A percentile compares a stretch with the other conserved stretches of the same genome.
These are phyloP conservation scores for Drosophila micromelanica DNA, from an alignment of 1,140 invertebrate genomes.

Conservation along the genomic window DNA sequence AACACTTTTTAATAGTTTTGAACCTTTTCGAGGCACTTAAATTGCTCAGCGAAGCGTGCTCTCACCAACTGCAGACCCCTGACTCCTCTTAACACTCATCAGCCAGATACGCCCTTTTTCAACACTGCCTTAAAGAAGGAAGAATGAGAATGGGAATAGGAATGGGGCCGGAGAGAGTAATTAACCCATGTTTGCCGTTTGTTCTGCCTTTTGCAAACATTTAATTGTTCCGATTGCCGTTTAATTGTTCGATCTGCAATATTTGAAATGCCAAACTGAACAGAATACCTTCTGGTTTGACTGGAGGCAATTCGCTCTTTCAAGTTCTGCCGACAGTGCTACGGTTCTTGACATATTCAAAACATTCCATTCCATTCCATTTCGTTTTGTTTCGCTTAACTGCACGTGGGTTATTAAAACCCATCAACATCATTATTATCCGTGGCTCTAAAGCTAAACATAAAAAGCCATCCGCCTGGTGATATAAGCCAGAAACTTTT, in stretches of 20 bases:
- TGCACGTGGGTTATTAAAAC: conserved; percentile 60
- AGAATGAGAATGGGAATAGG: conserved; percentile 31
- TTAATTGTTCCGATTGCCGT: conserved; percentile 73
- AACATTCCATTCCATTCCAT: conserved; percentile 47
- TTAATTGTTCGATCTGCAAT: conserved; percentile 72
- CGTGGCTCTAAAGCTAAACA: conserved; percentile 4
- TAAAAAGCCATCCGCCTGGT: conserved; percentile 35
- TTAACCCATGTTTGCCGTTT: conserved; percentile 72
- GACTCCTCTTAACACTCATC: conserved; percentile 13
- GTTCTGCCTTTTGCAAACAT: conserved; percentile 69
- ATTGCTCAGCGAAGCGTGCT: conserved; percentile 77
- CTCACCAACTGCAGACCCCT: conserved; percentile 26
- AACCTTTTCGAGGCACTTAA: conserved; percentile 76
- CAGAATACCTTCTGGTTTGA: background rate
- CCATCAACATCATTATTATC: conserved; percentile 43
- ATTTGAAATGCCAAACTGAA: conserved; percentile 65
- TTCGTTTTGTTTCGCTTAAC: conserved; percentile 20
- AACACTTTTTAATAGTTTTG: conserved; percentile 79
- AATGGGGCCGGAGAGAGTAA: conserved; percentile 56
- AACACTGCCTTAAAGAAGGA: conserved; percentile 28
- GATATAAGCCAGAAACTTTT: conserved; percentile 53
- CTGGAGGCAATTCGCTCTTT: conserved; percentile 36
- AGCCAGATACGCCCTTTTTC: conserved; percentile 50
- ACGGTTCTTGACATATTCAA: conserved; percentile 76
- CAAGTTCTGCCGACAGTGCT: conserved; percentile 60